Evolutionary conservation across 1,140 invertebrate genomes (phyloP), one percentile per base, ranked within the genome.

Genomic region (Lethrus apterus): DNA sequence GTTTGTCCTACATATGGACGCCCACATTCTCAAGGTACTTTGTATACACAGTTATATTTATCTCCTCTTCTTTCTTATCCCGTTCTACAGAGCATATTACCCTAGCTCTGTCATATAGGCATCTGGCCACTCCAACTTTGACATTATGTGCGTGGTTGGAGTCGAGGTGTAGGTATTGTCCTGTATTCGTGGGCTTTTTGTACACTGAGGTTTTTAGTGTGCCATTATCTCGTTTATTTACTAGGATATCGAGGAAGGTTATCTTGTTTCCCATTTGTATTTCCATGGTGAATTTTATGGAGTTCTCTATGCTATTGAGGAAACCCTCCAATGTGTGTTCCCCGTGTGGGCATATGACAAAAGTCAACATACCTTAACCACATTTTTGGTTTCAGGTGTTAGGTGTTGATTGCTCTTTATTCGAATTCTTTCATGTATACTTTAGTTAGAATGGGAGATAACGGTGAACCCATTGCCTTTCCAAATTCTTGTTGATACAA

Each of bases 21-120:
- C n/a, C n/a, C n/a, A n/a, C n/a, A n/a, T n/a, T n/a, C n/a, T n/a
- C n/a, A n/a, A n/a, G n/a, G n/a, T n/a, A n/a, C n/a, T n/a, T n/a
- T n/a, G n/a, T n/a, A n/a, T n/a, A n/a, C n/a, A n/a, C n/a, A n/a
- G n/a, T n/a, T n/a, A n/a, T n/a, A n/a, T n/a, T n/a, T n/a, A n/a
- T n/a, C n/a, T n/a, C n/a, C n/a, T n/a, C n/a, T n/a, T n/a, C n/a
- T n/a, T n/a, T n/a, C n/a, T n/a, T n/a, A n/a, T n/a, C n/a, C n/a
- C n/a, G n/a, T n/a, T n/a, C n/a, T n/a, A n/a, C n/a, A n/a, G n/a
- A n/a, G n/a, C n/a, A n/a, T n/a, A n/a, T n/a, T n/a, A n/a, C n/a
- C n/a, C n/a, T n/a, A n/a, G 26, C 13, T 29, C 26, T 29, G 26
- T 29, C 26, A 11, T 29, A 29, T 29, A 29, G 26, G 26, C 26